These are phyloP conservation scores for Dryomyza anilis DNA, from an alignment of 2,888 invertebrate genomes.

Conservation along the genomic window DNA sequence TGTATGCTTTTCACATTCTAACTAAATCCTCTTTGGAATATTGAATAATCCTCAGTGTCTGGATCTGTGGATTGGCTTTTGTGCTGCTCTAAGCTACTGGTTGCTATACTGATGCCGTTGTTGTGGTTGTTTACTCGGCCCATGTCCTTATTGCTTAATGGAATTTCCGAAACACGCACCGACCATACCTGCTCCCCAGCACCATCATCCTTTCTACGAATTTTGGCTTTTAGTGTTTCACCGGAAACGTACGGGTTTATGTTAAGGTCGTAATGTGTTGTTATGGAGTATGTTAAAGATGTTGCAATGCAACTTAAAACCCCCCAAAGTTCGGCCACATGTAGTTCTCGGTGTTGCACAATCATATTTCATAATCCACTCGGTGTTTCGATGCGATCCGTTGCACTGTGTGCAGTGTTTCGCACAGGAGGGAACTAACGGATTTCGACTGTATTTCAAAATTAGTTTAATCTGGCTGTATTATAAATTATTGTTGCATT, in stretches of 20 bases:
- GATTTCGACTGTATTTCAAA: slow-evolving; percentile 48
- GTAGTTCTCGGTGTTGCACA: neutral
- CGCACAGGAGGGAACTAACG: slow-evolving; percentile 33
- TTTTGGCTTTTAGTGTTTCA: slow-evolving; percentile 12
- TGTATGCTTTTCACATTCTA: neutral
- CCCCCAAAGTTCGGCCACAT: neutral
- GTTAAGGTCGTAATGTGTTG: neutral
- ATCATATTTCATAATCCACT: neutral
- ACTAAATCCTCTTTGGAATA: slow-evolving; percentile 2
- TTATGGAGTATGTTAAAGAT: neutral
- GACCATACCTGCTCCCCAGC: too few species aligned
- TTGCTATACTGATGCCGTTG: neutral
- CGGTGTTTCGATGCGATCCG: too few species aligned
- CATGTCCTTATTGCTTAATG: neutral
- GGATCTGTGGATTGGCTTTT: slow-evolving; percentile 3
- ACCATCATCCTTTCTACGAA: neutral
- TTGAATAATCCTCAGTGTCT: slow-evolving; percentile 12
- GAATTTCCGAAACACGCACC: neutral
- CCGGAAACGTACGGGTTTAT: neutral
- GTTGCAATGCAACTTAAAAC: slow-evolving; percentile 5
- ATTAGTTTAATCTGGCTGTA: slow-evolving; percentile 45
- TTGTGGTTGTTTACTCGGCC: slow-evolving; percentile 2
- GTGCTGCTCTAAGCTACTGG: neutral
- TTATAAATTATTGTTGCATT: slow-evolving; percentile 20
- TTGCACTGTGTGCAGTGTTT: too few species aligned